Percentiles rank a stretch among this genome's conserved stretches.
Conservation (phyloP, 2,113 vertebrate genomes). For the Halichoerus grypus region DNA sequence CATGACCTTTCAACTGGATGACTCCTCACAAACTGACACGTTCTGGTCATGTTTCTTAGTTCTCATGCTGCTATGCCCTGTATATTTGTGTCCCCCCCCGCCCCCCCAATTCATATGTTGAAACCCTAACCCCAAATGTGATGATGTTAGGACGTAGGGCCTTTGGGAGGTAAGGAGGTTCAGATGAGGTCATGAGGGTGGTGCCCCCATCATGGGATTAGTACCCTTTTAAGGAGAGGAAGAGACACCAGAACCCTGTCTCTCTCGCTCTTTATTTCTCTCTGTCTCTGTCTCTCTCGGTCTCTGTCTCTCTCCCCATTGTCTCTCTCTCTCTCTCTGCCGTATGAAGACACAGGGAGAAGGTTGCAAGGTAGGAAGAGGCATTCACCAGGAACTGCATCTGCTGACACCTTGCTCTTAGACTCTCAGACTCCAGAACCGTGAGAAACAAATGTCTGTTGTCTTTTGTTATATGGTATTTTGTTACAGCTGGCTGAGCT, state of each 20-base stretch:
- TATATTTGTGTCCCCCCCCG: not conserved
- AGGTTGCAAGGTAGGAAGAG: not conserved
- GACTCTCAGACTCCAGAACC: not conserved
- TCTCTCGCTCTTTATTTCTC: too few species aligned
- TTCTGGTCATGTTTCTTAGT: not conserved
- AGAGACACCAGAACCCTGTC: not conserved
- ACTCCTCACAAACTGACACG: too few species aligned
- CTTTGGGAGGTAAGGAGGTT: conserved; percentile 3
- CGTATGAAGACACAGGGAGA: not conserved
- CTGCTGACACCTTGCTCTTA: not conserved
- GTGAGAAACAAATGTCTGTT: not conserved
- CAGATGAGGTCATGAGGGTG: not conserved
- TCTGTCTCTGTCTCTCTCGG: not conserved
- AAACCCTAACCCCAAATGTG: not conserved
- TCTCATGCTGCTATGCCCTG: not conserved
- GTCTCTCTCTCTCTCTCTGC: not conserved
- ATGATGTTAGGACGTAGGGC: not conserved
- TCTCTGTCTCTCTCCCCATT: not conserved
- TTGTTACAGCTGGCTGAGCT: not conserved
- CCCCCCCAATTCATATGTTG: not conserved
- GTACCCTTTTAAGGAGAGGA: not conserved
- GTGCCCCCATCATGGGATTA: not conserved
- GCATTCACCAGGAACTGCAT: not conserved
- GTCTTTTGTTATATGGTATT: not conserved
- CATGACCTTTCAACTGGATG: not conserved